A percentile compares a stretch with the other conserved stretches of the same genome.
These are phyloP conservation scores for Cygnus atratus DNA, from an alignment of 2,113 vertebrate species.

Conservation along the genomic window DNA sequence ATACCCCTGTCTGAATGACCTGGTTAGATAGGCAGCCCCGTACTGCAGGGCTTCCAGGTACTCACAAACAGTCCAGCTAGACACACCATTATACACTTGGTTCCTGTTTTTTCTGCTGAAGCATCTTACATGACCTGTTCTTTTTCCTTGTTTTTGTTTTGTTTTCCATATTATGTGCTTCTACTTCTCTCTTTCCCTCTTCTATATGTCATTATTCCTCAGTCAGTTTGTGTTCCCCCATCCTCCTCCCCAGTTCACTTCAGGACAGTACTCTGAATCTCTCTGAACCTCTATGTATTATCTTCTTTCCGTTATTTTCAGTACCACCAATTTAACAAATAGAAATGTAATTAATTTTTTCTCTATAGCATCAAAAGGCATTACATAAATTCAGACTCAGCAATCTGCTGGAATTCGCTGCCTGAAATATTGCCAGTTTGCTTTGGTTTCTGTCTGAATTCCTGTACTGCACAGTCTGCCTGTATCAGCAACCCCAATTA, in stretches of 20 bases:
- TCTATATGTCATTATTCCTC: neutral
- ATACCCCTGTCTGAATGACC: too few species aligned
- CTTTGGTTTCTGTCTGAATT: conserved; percentile 12
- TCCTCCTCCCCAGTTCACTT: neutral
- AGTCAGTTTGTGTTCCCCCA: neutral
- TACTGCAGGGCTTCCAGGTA: neutral
- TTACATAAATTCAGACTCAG: neutral
- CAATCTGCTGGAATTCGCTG: conserved; percentile 6
- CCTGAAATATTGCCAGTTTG: neutral
- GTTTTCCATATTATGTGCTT: neutral
- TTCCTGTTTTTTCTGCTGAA: neutral
- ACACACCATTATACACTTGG: neutral
- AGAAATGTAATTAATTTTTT: neutral
- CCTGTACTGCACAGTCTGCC: neutral
- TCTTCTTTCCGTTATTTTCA: neutral
- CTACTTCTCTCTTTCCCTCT: neutral
- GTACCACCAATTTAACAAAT: neutral
- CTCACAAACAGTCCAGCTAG: neutral
- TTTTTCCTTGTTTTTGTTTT: neutral
- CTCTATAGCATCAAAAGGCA: neutral
- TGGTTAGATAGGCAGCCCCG: neutral
- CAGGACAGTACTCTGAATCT: neutral
- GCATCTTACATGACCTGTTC: neutral
- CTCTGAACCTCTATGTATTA: neutral
- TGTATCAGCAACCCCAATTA: neutral